These are phyloP conservation scores for human (Homo sapiens) DNA, from an alignment of 2,113 vertebrate genomes.

Conservation along the genomic window GRCh38 chr1:80817501-80818000, in stretches of 20 bases:
- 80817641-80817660: neutral
- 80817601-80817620: neutral
- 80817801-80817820: slow-evolving; percentile 3
- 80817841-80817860: neutral
- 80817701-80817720: neutral
- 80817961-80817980: neutral
- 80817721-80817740: neutral
- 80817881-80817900: neutral
- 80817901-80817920: neutral
- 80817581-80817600: neutral
- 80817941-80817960: neutral
- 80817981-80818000: neutral
- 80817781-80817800: neutral
- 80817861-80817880: neutral
- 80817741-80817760: neutral
- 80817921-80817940: neutral
- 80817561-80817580: neutral
- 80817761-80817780: neutral
- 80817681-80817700: neutral
- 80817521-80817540: neutral
- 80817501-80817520: neutral
- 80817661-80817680: neutral
- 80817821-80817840: neutral
- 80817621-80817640: neutral
- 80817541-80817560: neutral